Conservation (phyloP, 2,888 invertebrate genomes). For the Odontocolon sp. region DNA sequence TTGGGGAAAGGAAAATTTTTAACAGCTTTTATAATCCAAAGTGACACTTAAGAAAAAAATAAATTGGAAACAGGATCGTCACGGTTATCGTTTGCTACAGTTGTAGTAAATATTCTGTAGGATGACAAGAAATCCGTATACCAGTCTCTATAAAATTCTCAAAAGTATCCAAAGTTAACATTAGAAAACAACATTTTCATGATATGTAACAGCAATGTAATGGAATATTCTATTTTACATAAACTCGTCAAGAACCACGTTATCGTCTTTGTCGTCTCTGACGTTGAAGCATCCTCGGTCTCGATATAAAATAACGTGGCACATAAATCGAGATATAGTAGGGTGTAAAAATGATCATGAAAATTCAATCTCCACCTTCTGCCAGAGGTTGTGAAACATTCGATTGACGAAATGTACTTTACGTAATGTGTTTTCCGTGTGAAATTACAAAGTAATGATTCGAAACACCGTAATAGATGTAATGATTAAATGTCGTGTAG, state of each 20-base stretch:
- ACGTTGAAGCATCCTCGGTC: constrained; percentile 29
- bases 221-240: neutral
- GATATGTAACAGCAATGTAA: neutral
- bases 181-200: constrained; percentile 2
- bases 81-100: constrained; percentile 1
- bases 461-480: neutral
- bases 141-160: constrained; percentile 1
- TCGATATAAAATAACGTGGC: constrained; percentile 17
- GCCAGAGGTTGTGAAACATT: neutral
- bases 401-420: constrained; percentile 19
- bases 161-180: constrained; percentile 6
- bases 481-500: neutral
- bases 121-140: neutral
- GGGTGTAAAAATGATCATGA: neutral
- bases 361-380: neutral
- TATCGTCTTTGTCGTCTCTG: neutral
- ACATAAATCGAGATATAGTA: neutral
- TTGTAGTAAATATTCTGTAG: neutral
- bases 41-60: neutral
- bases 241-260: neutral
- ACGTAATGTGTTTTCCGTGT: neutral
- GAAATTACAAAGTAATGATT: neutral
- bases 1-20: neutral
- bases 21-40: neutral
- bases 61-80: neutral